Percentiles rank a stretch among this genome's conserved stretches.
These are phyloP conservation scores for Pavo muticus DNA, from an alignment of 2,113 vertebrate species.

Conservation along the genomic window DNA sequence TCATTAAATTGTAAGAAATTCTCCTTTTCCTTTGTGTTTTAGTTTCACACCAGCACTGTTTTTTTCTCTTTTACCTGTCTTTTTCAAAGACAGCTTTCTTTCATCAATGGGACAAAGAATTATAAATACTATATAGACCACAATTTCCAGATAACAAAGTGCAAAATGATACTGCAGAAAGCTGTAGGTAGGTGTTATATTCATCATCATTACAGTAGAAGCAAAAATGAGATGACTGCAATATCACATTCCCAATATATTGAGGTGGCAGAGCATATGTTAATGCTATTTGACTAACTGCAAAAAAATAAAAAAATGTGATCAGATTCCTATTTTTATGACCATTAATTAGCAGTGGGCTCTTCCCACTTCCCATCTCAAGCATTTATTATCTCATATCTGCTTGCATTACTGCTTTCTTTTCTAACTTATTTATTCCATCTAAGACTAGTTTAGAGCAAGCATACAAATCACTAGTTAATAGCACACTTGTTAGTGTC, in stretches of 20 bases:
- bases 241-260: neutral
- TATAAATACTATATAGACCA: neutral
- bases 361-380: neutral
- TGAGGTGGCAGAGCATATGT: neutral
- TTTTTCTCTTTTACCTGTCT: neutral
- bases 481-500: constrained; percentile 37
- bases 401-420: neutral
- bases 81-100: neutral
- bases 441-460: neutral
- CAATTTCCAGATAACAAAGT: neutral
- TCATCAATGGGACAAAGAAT: neutral
- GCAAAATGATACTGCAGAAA: neutral
- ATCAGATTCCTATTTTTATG: neutral
- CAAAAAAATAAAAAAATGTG: neutral
- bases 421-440: neutral
- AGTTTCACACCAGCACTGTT: neutral
- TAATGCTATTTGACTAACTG: neutral
- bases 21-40: neutral
- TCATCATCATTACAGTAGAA: neutral
- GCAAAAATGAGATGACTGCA: neutral
- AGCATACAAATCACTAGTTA: neutral
- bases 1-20: neutral
- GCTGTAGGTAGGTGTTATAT: neutral
- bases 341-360: neutral
- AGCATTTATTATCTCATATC: neutral